phyloP scores from a whole-genome alignment of 64 coral and sea anemone genomes.

The Actinia tenebrosa region DNA sequence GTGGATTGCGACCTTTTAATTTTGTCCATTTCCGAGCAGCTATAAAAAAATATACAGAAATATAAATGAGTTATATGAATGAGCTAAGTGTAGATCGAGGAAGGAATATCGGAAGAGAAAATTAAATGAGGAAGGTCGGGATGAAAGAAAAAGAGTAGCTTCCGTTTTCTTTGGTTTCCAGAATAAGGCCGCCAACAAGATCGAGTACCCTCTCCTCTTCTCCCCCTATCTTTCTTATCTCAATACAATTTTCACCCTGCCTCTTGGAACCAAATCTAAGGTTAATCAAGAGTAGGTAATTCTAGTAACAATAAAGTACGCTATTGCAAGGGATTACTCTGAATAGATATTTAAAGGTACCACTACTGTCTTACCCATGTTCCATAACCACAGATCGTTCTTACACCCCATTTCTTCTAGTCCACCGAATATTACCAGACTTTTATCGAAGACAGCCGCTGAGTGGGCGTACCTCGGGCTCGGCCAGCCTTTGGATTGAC shows the following conservation, averaged over 20 bases:
- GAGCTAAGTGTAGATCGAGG: not conserved
- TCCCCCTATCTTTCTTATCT: no score
- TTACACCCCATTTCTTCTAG: constrained; percentile 59
- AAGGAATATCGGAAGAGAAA: not conserved
- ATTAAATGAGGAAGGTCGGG: not conserved
- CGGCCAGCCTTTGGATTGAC: constrained; percentile 53
- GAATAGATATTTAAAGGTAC: not conserved
- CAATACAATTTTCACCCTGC: no score
- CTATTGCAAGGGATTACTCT: no score
- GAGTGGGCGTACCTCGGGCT: constrained; percentile 75
- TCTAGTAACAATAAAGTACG: no score
- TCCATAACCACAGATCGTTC: constrained; percentile 83
- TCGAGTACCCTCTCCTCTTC: no score
- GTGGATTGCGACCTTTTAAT: constrained; percentile 58
- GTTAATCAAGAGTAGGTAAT: no score
- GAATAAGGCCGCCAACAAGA: no score
- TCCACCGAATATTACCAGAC: constrained; percentile 78
- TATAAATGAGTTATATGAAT: not conserved
- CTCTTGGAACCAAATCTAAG: no score
- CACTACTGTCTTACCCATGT: not conserved
- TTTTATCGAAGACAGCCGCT: constrained; percentile 49
- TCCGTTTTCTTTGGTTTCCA: no score
- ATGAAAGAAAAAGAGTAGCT: no score
- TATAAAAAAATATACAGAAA: not conserved
- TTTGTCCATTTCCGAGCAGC: constrained; percentile 43